Conservation (phyloP, 2,888 invertebrate species). For the Plagodis pulveraria region DNA sequence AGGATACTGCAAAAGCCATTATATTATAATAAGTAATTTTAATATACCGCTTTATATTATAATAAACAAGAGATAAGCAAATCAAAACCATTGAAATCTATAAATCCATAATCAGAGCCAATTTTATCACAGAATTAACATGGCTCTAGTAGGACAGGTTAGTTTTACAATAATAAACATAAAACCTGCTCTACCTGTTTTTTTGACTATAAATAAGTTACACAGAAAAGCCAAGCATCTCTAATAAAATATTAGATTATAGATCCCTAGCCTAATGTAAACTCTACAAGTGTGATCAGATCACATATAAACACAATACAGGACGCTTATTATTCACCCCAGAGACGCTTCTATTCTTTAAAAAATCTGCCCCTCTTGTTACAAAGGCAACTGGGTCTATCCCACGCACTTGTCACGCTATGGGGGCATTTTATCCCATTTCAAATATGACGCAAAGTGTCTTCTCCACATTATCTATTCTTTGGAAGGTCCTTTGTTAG, state of each 20-base stretch:
- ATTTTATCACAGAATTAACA: too few species aligned
- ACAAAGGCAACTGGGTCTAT: constrained; percentile 42
- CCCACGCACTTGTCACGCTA: constrained; percentile 74
- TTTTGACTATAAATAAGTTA: too few species aligned
- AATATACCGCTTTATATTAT: too few species aligned
- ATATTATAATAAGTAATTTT: too few species aligned
- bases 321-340: constrained; percentile 47
- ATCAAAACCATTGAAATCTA: too few species aligned
- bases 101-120: too few species aligned
- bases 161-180: too few species aligned
- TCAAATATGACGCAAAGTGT: constrained; percentile 62
- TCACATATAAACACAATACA: constrained; percentile 56
- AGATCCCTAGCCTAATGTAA: constrained; percentile 31
- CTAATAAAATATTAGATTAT: constrained; percentile 6
- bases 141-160: too few species aligned
- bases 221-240: too few species aligned
- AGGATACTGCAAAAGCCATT: too few species aligned
- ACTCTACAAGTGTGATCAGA: constrained; percentile 62
- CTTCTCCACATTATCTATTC: constrained; percentile 50
- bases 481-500: constrained; percentile 48
- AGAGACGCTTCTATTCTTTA: constrained; percentile 27
- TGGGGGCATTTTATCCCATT: constrained; percentile 57
- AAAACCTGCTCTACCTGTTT: too few species aligned
- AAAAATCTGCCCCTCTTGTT: constrained; percentile 18
- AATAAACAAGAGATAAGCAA: too few species aligned